These are phyloP conservation scores for Antennarius striatus DNA, from an alignment of 2,113 vertebrate species.

Conservation along the genomic window DNA sequence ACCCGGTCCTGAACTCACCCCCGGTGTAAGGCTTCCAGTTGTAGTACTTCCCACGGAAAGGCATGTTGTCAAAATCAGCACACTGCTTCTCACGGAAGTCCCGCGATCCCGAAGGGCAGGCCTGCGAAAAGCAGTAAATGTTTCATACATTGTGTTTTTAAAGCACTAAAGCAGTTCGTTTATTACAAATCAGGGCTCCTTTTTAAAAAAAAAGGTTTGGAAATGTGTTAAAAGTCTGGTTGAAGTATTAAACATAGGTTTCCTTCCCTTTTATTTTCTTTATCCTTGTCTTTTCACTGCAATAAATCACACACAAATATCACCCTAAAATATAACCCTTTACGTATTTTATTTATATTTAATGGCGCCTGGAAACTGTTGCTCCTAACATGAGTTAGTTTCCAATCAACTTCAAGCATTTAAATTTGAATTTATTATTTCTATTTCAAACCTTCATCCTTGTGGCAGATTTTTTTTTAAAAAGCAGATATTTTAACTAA, in stretches of 20 bases:
- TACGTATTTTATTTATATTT: background rate
- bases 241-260: too few species aligned
- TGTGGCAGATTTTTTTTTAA: background rate
- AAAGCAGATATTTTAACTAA: background rate
- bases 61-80: constrained; percentile 95
- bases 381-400: background rate
- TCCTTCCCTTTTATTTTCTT: too few species aligned
- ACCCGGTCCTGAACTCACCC: constrained; percentile 77
- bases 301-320: too few species aligned
- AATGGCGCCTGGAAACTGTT: background rate
- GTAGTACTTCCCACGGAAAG: constrained; percentile 98
- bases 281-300: too few species aligned
- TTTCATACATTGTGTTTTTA: background rate
- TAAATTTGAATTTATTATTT: background rate
- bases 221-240: too few species aligned
- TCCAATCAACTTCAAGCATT: background rate
- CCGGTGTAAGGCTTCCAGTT: constrained; percentile 99
- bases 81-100: constrained; percentile 99
- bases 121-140: constrained; percentile 72
- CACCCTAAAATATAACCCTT: too few species aligned
- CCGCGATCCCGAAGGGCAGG: constrained; percentile 87
- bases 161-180: too few species aligned
- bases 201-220: too few species aligned
- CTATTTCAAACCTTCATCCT: background rate
- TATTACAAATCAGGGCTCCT: too few species aligned